Base-by-base conservation (phyloP, 2,888 invertebrate species). In the Phorcus lineatus region DNA sequence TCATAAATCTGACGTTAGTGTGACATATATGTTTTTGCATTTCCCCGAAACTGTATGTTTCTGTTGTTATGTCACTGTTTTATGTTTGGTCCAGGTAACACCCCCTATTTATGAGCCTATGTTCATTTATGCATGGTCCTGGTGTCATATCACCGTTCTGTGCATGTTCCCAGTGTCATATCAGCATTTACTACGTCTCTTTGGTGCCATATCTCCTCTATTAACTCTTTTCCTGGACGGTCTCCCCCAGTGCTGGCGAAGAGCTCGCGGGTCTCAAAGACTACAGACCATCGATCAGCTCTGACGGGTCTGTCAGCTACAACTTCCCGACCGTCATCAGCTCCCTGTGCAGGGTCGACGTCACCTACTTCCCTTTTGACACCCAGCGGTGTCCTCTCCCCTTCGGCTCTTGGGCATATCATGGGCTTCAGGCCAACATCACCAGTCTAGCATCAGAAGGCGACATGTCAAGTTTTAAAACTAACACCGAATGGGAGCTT, bases 291-390 rank as follows among this genome's bases (percentile, higher is more conserved):
- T 93, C 94, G 92, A 92, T 94, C 31, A 91, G 91, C 52, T 89
- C 89, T 81, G 91, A 93, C 81, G 94, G 94, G 13, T 92, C 92
- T 22, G 93, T 94, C 2, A 94, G 94, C 86, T 94, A 94, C 94
- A 94, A 94, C 17, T 94, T 94, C 9, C 94, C 94, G 47, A 94
- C 94, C 31, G 94, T 94, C 82, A 91, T 94, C 13, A 91, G 94
- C 36, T 93, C 93, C 82, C 93, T 94, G n/a, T 94, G 94, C 86
- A 93, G 93, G 77, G 93, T 94, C 0, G 90, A 91, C 82, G 92
- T 93, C 79, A 94, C 94, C n/a, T 94, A 94, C 86, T 94, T 94
- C 88, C 94, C 94, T 2, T 94, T 94, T 87, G 94, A 94, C 86
- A 93, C 93, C 74, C 94, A 94, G 75, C 78, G 81, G 9, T 87